Base-by-base conservation (phyloP, 2,888 invertebrate species). In the Drosophila kuntzei region DNA sequence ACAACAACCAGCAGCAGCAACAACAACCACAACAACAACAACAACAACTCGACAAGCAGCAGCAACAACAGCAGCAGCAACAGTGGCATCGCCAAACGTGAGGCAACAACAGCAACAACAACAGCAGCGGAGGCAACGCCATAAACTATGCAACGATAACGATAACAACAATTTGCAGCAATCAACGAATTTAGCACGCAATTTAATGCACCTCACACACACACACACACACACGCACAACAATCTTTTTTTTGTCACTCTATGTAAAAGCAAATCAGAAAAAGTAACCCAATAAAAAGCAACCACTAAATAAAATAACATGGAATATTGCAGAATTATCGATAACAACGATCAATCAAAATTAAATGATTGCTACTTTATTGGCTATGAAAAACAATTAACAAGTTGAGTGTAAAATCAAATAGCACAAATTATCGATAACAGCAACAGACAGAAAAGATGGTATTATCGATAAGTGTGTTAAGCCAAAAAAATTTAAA, bases 161-260 rank as follows among this genome's bases (percentile, higher is more conserved):
- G 39, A 44, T 36, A 44, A 9, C 14, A 14, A 32, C 14, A 11
- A 11, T 18, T 36, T 3, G n/a, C 32, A 34, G 32, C n/a, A 70
- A 59, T 47, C 53, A 67, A 76, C 88, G 85, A 80, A 87, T 86
- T 83, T 71, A 87, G 46, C 60, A 71, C 67, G 44, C 58, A 41
- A 62, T 32, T 25, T 16, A 44, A 49, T 51, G 62, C 71, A 75
- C 76, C 47, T 27, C 53, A 68, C 34, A 59, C 37, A 44, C 59
- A 55, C 53, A 37, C 37, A 8, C 46, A 60, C 34, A 41, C 50
- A 49, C n/a, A 50, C 6, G 27, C 47, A 43, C 61, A 54, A 51
- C 37, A 14, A 41, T 58, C 64, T 71, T 82, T 83, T 80, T 87
- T 76, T 69, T 55, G 44, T 62, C 55, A 47, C 59, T 62, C 44